A percentile compares a stretch with the other conserved stretches of the same genome.
These are phyloP conservation scores for Melanotus villosus DNA, from an alignment of 2,888 invertebrate species.

Conservation along the genomic window DNA sequence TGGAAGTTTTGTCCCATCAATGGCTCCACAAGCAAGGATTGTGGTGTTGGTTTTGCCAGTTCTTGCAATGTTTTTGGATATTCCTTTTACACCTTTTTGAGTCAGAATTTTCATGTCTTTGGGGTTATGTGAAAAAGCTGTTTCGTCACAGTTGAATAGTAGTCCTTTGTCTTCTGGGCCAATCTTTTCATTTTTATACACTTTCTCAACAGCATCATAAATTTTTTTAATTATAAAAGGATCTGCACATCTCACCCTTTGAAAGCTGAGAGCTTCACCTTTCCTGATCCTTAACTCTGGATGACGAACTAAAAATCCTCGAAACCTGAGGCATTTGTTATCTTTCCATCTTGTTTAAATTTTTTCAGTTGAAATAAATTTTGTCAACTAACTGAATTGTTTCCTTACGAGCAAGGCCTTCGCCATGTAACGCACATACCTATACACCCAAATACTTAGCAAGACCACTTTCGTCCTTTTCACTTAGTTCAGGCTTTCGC, in stretches of 20 bases:
- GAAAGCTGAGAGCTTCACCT: conserved; percentile 9
- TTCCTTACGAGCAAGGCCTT: background rate
- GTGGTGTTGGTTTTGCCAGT: background rate
- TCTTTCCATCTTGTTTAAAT: conserved; percentile 6
- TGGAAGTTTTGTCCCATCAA: conserved; percentile 1
- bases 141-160: background rate
- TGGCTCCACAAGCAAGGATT: background rate
- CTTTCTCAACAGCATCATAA: background rate
- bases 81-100: background rate
- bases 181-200: background rate
- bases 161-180: background rate
- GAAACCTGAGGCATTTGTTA: background rate
- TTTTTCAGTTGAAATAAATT: background rate
- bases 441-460: background rate
- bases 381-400: background rate
- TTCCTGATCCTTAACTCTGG: conserved; percentile 8
- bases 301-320: background rate
- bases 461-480: conserved; percentile 4
- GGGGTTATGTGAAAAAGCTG: background rate
- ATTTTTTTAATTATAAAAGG: background rate
- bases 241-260: background rate
- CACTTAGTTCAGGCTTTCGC: background rate
- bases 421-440: background rate
- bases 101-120: background rate
- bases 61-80: background rate